These are phyloP conservation scores for Sthenelais limicola DNA, from an alignment of 2,888 invertebrate genomes.

Conservation along the genomic window DNA sequence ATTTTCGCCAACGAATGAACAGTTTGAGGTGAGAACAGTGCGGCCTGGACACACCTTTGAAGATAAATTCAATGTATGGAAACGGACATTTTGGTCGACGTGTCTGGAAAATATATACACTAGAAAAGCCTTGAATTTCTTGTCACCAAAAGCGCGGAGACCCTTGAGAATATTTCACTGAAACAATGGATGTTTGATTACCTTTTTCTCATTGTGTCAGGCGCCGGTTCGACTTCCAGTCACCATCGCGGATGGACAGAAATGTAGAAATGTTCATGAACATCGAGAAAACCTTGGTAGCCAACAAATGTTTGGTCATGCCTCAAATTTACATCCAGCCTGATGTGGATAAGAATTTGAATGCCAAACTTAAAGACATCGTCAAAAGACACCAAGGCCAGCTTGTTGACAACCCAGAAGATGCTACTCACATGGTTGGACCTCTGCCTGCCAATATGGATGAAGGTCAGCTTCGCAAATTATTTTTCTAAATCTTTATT, in stretches of 20 bases:
- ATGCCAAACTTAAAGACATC: slow-evolving; percentile 87
- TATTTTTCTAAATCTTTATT: neutral
- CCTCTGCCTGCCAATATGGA: slow-evolving; percentile 75
- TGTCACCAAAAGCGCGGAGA: too few species aligned
- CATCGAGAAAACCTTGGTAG: slow-evolving; percentile 80
- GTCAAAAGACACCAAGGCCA: slow-evolving; percentile 89
- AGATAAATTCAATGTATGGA: too few species aligned
- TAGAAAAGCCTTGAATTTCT: too few species aligned
- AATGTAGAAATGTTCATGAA: slow-evolving; percentile 89
- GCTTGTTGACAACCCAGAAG: slow-evolving; percentile 85
- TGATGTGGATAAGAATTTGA: slow-evolving; percentile 84
- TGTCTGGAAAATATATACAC: too few species aligned
- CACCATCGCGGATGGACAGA: slow-evolving; percentile 90
- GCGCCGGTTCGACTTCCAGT: slow-evolving; percentile 87
- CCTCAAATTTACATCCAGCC: slow-evolving; percentile 74
- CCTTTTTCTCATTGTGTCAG: slow-evolving; percentile 54
- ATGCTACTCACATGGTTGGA: slow-evolving; percentile 93
- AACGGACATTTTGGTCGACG: too few species aligned
- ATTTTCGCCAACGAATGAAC: too few species aligned
- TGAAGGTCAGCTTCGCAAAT: slow-evolving; percentile 54
- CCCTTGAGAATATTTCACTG: too few species aligned
- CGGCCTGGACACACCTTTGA: too few species aligned
- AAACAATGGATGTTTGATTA: too few species aligned
- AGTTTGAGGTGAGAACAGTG: too few species aligned
- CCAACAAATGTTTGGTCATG: slow-evolving; percentile 84